These are phyloP conservation scores for Agapornis roseicollis DNA, from an alignment of 2,113 vertebrate genomes.

Conservation along the genomic window DNA sequence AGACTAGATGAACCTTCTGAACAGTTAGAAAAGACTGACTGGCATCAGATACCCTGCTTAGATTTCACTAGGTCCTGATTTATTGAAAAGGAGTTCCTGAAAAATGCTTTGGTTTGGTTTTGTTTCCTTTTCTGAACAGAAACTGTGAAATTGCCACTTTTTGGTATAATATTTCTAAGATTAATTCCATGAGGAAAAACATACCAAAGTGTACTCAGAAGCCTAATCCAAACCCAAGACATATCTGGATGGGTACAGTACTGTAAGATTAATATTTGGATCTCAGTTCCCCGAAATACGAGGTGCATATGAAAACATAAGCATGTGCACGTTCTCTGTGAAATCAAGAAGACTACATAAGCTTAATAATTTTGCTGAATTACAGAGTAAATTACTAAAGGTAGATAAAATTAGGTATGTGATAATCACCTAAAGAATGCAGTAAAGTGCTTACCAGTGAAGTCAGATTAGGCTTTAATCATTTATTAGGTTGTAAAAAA, in stretches of 20 bases:
- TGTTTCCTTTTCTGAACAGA: not conserved
- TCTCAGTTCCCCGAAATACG: not conserved
- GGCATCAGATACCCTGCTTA: not conserved
- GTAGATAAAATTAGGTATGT: not conserved
- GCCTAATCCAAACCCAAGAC: not conserved
- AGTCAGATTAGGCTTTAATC: slow-evolving; percentile 11
- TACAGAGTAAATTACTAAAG: not conserved
- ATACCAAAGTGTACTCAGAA: not conserved
- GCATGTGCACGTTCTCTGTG: not conserved
- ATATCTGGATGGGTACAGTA: not conserved
- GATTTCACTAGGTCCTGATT: not conserved
- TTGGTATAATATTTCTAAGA: not conserved
- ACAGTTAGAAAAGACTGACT: not conserved
- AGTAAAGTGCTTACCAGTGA: not conserved
- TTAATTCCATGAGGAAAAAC: not conserved
- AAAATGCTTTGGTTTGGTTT: not conserved
- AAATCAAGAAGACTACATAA: not conserved
- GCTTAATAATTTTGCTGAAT: not conserved
- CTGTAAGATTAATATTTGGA: not conserved
- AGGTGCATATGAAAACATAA: not conserved
- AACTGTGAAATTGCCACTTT: not conserved
- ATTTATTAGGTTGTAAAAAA: slow-evolving; percentile 31
- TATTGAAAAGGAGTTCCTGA: not conserved
- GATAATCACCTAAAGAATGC: not conserved
- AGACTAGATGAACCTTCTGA: not conserved